Evolutionary conservation across 1,140 invertebrate genomes (phyloP).

Genomic region (Elymnias hypermnestra): DNA sequence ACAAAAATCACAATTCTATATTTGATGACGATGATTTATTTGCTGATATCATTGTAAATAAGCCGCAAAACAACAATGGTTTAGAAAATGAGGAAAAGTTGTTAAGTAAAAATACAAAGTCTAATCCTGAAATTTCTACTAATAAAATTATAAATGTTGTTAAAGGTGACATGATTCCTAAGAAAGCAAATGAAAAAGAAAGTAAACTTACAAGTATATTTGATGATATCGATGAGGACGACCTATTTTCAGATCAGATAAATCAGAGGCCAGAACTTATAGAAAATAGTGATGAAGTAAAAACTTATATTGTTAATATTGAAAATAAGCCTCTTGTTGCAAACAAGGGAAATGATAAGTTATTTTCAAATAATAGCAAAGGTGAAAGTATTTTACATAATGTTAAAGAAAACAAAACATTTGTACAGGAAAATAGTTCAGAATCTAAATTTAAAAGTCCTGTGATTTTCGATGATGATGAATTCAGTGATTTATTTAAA

Average conservation of each 20-base stretch:
- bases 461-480: conserved; percentile 40
- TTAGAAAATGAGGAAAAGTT: conserved; percentile 44
- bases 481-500: conserved; percentile 21
- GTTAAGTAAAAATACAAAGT: conserved; percentile 19
- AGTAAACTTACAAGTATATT: conserved; percentile 25
- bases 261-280: not conserved
- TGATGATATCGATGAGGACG: conserved; percentile 25
- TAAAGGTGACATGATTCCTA: not conserved
- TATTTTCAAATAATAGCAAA: too few species aligned
- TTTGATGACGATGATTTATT: conserved; percentile 63
- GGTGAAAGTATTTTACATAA: too few species aligned
- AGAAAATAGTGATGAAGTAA: not conserved
- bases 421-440: too few species aligned
- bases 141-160: conserved; percentile 2
- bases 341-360: too few species aligned
- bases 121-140: not conserved
- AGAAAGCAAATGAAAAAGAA: too few species aligned
- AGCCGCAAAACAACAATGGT: too few species aligned
- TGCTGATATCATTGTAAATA: conserved; percentile 32
- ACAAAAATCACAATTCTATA: conserved; percentile 36
- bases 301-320: not conserved
- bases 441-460: conserved; percentile 30
- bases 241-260: conserved; percentile 16
- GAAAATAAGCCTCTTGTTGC: too few species aligned
- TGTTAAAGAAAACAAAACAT: not conserved